These are phyloP conservation scores for Catocala sponsa DNA, from an alignment of 2,888 invertebrate genomes.

Conservation along the genomic window DNA sequence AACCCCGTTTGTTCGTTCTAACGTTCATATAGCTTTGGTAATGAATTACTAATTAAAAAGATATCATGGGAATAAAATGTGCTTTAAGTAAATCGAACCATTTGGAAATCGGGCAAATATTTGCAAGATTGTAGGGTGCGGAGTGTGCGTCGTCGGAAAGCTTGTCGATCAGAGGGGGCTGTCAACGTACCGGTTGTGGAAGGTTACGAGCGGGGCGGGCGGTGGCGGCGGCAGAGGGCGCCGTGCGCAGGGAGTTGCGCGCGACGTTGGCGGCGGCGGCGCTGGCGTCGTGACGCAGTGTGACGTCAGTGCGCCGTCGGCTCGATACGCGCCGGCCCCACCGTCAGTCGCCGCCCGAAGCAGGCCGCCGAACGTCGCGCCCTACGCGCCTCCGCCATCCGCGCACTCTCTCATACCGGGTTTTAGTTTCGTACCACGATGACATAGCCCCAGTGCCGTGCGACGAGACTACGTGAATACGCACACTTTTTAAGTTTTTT, in stretches of 20 bases:
- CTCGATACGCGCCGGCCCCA: slow-evolving; percentile 89
- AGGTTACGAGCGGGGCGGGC: slow-evolving; percentile 78
- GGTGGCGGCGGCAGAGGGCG: slow-evolving; percentile 67
- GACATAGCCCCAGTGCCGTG: slow-evolving; percentile 87
- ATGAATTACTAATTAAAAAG: slow-evolving; percentile 12
- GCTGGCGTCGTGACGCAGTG: slow-evolving; percentile 90
- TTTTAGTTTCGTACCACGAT: slow-evolving; percentile 86
- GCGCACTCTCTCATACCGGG: slow-evolving; percentile 84
- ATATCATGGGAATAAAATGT: slow-evolving; percentile 15
- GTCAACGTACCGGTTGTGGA: slow-evolving; percentile 81
- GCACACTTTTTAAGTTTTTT: slow-evolving; percentile 86
- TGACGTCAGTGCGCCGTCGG: slow-evolving; percentile 91
- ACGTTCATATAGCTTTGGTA: slow-evolving; percentile 43
- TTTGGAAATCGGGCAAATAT: slow-evolving; percentile 37
- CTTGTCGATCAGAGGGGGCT: slow-evolving; percentile 73
- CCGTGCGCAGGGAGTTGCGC: slow-evolving; percentile 72
- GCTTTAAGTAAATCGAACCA: slow-evolving; percentile 25
- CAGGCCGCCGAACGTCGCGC: slow-evolving; percentile 84
- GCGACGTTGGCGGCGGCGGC: slow-evolving; percentile 79
- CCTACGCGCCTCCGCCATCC: slow-evolving; percentile 79
- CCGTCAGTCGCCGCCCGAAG: slow-evolving; percentile 88
- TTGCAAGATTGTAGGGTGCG: slow-evolving; percentile 45
- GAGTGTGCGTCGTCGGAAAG: slow-evolving; percentile 58
- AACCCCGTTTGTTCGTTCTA: slow-evolving; percentile 44
- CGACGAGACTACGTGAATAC: slow-evolving; percentile 81